These are phyloP conservation scores for Cepaea hortensis DNA, from an alignment of 2,888 invertebrate species.

Conservation along the genomic window DNA sequence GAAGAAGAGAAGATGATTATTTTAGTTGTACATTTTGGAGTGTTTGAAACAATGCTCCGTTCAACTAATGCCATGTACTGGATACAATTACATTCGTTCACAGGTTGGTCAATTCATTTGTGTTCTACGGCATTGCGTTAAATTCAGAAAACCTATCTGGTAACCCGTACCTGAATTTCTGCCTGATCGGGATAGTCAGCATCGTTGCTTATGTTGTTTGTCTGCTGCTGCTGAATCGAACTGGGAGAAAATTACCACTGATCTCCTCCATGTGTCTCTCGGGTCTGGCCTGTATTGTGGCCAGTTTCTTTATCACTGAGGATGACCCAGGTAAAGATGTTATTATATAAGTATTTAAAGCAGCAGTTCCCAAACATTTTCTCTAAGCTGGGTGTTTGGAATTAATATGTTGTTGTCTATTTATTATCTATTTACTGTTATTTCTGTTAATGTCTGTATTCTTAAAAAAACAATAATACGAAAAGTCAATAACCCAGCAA, in stretches of 20 bases:
- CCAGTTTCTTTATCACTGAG: constrained; percentile 28
- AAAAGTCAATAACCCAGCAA: no score
- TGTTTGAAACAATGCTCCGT: no score
- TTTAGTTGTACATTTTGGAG: no score
- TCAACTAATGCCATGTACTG: neutral
- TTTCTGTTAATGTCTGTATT: no score
- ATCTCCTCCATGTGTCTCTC: constrained; percentile 59
- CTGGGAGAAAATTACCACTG: constrained; percentile 57
- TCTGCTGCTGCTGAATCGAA: constrained; percentile 57
- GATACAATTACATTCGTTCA: neutral
- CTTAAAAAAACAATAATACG: no score
- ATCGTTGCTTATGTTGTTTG: constrained; percentile 59
- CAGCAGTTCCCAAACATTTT: no score
- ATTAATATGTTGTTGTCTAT: no score
- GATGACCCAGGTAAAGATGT: neutral
- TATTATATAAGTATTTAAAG: neutral
- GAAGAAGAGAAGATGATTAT: no score
- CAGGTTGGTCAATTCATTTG: constrained; percentile 62
- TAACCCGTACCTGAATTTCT: constrained; percentile 65
- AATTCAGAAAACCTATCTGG: constrained; percentile 65
- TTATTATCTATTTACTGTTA: no score
- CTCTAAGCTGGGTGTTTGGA: no score
- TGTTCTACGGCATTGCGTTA: constrained; percentile 64
- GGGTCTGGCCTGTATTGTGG: constrained; percentile 75
- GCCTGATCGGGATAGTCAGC: constrained; percentile 61